Evolutionary conservation across 2,888 invertebrate species (phyloP), one percentile per base, ranked within the genome.

Genomic region (Mechanitis messenoides): DNA sequence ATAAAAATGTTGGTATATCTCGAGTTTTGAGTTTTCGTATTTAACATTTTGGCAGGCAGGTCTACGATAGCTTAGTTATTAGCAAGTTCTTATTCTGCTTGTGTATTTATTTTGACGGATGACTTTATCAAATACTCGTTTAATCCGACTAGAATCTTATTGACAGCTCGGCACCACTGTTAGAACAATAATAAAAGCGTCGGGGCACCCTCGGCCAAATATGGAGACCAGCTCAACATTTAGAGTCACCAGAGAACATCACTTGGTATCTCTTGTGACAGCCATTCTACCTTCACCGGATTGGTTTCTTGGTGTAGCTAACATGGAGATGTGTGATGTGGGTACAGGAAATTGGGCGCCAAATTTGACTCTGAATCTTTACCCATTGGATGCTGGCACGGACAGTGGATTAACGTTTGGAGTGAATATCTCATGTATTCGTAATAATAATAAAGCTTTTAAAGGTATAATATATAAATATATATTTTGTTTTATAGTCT

Each of bases 331-430:
- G 2, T 99, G 99, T 74, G 90, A 94, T 31, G 83, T 89, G 6
- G 94, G 95, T 76, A 96, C 96, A 0, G 73, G 76, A 0, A 69
- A 71, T 4, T 99, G 99, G 99, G 91, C 94, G 3, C 93, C 95
- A 55, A 92, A 93, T 61, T 87, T 95, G 62, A 92, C 92, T 3
- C 91, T 98, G 46, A 97, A 98, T 84, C 90, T 99, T 12, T 97
- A 94, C 77, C 98, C 98, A 0, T 95, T 96, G 87, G 99, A 99
- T 84, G 98, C 98, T 54, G 99, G 99, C 0, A 98, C 98, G 0
- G 98, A 99, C 75, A 93, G 93, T 74, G 99, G 99, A 1, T 92
- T 95, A 33, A 94, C 95, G 6, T 99, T 99, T 77, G 94, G 95
- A 92, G 96, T 95, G 78, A 85, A 80, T 55, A 56, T 11, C 46